These are phyloP conservation scores for Galeruca laticollis DNA, from an alignment of 2,888 invertebrate genomes.

Conservation along the genomic window DNA sequence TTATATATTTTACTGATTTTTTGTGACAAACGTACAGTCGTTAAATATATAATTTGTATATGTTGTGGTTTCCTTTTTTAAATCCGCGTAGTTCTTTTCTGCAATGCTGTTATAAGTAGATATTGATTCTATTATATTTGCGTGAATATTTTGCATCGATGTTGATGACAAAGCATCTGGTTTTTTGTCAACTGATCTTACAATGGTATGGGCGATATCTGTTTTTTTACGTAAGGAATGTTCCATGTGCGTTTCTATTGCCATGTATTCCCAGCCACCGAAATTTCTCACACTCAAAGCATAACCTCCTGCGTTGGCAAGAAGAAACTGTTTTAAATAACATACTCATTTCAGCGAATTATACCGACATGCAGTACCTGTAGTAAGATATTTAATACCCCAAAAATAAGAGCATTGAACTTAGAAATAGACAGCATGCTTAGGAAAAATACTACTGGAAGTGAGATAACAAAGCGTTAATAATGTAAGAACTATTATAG, in stretches of 20 bases:
- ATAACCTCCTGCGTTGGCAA: no score
- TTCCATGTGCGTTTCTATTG: conserved; percentile 4
- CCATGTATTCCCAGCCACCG: not conserved
- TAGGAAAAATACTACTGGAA: no score
- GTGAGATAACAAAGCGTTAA: no score
- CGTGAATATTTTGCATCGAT: conserved; percentile 9
- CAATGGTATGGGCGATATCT: conserved; percentile 4
- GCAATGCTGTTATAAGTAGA: not conserved
- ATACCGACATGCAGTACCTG: no score
- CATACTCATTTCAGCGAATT: no score
- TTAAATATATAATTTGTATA: conserved; percentile 3
- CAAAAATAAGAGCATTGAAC: no score
- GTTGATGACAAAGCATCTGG: conserved; percentile 7
- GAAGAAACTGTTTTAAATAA: no score
- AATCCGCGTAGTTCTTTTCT: not conserved
- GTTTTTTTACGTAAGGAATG: conserved; percentile 13
- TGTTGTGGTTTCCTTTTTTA: conserved; percentile 2
- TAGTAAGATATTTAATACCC: no score
- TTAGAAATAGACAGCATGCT: no score
- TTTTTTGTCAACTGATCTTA: conserved; percentile 15
- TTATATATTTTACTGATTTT: not conserved
- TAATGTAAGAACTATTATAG: no score
- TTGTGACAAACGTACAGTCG: not conserved
- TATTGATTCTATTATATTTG: conserved; percentile 15
- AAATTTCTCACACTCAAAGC: not conserved